A percentile compares a stretch with the other conserved stretches of the same genome.
phyloP scores from a whole-genome alignment of 2,888 invertebrate genomes.

The Homarus gammarus region DNA sequence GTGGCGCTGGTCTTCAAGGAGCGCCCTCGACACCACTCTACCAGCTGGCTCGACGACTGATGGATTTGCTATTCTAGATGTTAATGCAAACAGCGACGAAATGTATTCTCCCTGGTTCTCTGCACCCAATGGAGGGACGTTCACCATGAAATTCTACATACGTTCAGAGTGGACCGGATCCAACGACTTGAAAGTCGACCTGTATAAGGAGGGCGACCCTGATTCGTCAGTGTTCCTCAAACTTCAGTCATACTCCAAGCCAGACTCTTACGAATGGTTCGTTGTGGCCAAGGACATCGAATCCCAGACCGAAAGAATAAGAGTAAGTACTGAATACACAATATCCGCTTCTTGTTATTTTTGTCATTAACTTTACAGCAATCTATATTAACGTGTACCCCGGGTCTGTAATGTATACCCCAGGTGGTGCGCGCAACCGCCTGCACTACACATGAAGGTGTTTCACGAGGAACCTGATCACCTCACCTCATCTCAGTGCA shows the following conservation, averaged over 20 bases:
- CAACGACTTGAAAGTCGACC: slow-evolving; percentile 10
- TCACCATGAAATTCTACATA: slow-evolving; percentile 40
- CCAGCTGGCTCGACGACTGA: neutral
- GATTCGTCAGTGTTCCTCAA: neutral
- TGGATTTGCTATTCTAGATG: slow-evolving; percentile 43
- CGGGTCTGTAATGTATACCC: no score
- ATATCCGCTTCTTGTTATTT: neutral
- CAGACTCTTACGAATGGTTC: slow-evolving; percentile 14
- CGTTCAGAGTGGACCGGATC: slow-evolving; percentile 25
- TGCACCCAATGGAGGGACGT: slow-evolving; percentile 17
- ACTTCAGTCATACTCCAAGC: slow-evolving; percentile 6
- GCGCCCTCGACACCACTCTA: neutral
- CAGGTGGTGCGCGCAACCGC: no score
- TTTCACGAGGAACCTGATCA: no score
- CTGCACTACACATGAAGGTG: no score
- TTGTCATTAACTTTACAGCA: neutral
- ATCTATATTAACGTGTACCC: neutral
- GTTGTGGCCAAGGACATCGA: neutral
- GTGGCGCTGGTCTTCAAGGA: slow-evolving; percentile 26
- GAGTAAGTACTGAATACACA: slow-evolving; percentile 23
- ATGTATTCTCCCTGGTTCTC: slow-evolving; percentile 29
- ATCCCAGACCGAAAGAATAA: neutral
- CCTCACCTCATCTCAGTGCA: no score
- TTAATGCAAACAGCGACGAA: neutral
- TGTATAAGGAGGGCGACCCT: neutral